Evolutionary conservation across 2,113 vertebrate species (phyloP), one percentile per base, ranked within the genome.

Genomic region (Pardalotus punctatus): DNA sequence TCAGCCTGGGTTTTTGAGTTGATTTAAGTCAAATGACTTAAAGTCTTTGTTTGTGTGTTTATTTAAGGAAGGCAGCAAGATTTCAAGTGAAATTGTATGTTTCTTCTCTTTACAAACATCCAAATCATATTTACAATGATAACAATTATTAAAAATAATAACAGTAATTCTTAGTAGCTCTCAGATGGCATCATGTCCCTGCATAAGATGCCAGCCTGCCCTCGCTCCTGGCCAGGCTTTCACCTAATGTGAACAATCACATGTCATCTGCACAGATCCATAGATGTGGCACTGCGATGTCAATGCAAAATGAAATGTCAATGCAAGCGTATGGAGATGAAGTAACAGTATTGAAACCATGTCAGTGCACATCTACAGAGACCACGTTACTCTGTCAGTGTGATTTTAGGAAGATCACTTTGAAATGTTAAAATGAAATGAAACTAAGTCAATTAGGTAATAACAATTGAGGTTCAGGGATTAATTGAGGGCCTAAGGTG

Each of bases 361-460:
- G 94, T 96, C 96, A 96, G 79, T n/a, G 66, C 77, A 25, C 77
- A 83, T 93, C 92, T 91, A 21, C 69, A 64, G 84, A 94, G 76
- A 86, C 74, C 79, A 5, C 6, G 19, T 79, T 76, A 84, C 88
- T 87, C 53, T 93, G 93, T 94, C 95, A 97, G 58, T 38, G 86
- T 93, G 84, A 94, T 95, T 97, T 96, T 97, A 92, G 94, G 93
- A 95, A 97, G 85, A 93, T 97, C 97, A 94, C 95, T 98, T 95
- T 97, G 96, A 97, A 96, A 98, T 85, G 89, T 90, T 92, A 94
- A 96, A 96, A 86, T 97, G 85, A 97, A 96, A 98, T 96, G 95
- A 96, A 97, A 97, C 97, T 86, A 96, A 96, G 94, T 98, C 98
- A 97, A 98, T 98, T 98, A 98, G 96, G 94, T 97, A 97, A 92